Base-by-base conservation (phyloP, 2,888 invertebrate genomes). In the Lamproptera curius region DNA sequence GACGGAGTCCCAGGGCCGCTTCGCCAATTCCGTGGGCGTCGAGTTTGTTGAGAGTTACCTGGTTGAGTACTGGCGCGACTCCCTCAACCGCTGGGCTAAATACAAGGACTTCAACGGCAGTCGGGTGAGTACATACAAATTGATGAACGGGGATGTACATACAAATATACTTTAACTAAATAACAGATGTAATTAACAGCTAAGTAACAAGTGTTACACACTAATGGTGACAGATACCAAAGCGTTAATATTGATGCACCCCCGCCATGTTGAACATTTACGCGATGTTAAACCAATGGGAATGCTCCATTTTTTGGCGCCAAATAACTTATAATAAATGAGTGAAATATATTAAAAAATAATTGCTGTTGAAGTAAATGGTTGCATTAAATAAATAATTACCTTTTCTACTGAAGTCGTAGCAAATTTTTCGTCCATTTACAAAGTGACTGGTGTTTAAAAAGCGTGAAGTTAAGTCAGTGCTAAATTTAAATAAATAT, bases 1-100 rank as follows among this genome's bases (percentile, higher is more conserved):
- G 79, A 93, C 94, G 0, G 96, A 96, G 70, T 95, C 96, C 1
- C 97, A 97, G 73, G 97, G 97, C 14, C 90, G 97, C 40, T 97
- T 95, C 69, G 97, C 96, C 15, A 96, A 96, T 71, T 96, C 97
- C 0, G 92, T 95, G 58, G 97, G 97, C 16, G 94, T 94, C 53
- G 97, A 97, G 67, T 97, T 92, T 71, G 94, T 95, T 0, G 95
- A 96, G 67, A 90, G 92, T 51, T 97, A 95, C 77, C 89, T 92
- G 42, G 87, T 97, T 16, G 95, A 96, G 67, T 96, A 95, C 74
- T 94, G 93, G 92, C 88, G 95, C 17, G 81, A 90, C 11, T 76
- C 90, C 0, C 77, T 93, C 31, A 89, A 89, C 45, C 90, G 91
- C 59, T 96, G 95, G 95, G 89, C 93, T 58, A 91, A 92, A 58